Conservation (phyloP, 2,797 vertebrate species). For the Chiroxiphia lanceolata region DNA sequence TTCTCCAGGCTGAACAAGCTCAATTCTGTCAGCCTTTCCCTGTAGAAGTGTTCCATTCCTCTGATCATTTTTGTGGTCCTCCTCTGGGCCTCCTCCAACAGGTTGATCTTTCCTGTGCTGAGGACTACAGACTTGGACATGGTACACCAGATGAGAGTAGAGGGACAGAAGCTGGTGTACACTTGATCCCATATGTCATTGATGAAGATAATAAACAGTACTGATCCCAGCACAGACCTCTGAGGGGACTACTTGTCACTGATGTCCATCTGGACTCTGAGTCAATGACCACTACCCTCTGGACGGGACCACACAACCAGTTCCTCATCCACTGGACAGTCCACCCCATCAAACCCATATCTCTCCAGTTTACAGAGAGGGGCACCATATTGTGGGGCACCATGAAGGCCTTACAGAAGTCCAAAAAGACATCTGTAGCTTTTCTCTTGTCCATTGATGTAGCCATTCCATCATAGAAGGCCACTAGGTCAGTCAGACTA, state of each 20-base stretch:
- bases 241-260: neutral
- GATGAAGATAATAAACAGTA: neutral
- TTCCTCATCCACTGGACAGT: neutral
- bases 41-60: neutral
- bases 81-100: neutral
- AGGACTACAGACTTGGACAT: neutral
- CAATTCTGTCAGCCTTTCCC: neutral
- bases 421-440: neutral
- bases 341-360: neutral
- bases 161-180: neutral
- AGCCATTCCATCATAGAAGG: neutral
- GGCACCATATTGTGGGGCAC: neutral
- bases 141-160: neutral
- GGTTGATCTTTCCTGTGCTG: neutral
- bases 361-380: neutral
- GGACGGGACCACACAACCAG: neutral
- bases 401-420: neutral
- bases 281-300: neutral
- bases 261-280: neutral
- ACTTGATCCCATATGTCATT: neutral
- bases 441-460: neutral
- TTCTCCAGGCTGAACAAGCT: neutral
- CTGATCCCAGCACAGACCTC: neutral
- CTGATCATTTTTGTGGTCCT: neutral
- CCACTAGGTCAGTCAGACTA: neutral